Evolutionary conservation across 2,797 vertebrate species (phyloP), one percentile per base, ranked within the genome.

Genomic region (Arrhamphus sclerolepis): DNA sequence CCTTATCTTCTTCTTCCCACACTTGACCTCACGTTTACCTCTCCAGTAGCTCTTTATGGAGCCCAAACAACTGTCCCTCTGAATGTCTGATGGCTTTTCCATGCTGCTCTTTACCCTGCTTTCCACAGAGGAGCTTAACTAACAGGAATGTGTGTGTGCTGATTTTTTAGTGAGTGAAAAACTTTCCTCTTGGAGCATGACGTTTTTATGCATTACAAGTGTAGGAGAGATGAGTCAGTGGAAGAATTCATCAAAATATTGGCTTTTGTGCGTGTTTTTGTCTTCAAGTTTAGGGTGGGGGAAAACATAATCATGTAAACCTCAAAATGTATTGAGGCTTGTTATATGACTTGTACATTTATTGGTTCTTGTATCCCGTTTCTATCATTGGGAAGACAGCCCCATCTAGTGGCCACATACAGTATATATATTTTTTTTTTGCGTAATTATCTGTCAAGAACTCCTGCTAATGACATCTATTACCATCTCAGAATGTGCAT

Each of bases 71-170:
- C 66, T 68, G 66, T 77, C 78, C 80, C 78, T 75, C 54, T 13
- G 22, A 75, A 53, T 78, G 77, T 64, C 81, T 85, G 82, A 65
- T 62, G 62, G 54, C 47, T 81, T 82, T 77, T 74, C 73, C 73
- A 2, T 68, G 49, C 70, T 79, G 58, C 83, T 80, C 68, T 84
- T 66, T 65, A 49, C 66, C 77, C 66, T 82, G 76, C 83, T 65
- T 69, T 81, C 63, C 66, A 71, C 78, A 73, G 39, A 79, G 65
- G 55, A 75, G 74, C 80, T 77, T 66, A 63, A 90, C 90, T 91
- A 91, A 91, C 86, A 77, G 64, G 66, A 86, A 76, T 83, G 81
- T 77, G 76, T 80, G 72, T 80, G 63, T 74, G 55, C 66, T 72
- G 64, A 39, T 19, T 65, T n/a, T 77, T 78, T 77, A 66, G 59